These are phyloP conservation scores for Pristis pectinata DNA, from an alignment of 2,797 vertebrate species.

Conservation along the genomic window DNA sequence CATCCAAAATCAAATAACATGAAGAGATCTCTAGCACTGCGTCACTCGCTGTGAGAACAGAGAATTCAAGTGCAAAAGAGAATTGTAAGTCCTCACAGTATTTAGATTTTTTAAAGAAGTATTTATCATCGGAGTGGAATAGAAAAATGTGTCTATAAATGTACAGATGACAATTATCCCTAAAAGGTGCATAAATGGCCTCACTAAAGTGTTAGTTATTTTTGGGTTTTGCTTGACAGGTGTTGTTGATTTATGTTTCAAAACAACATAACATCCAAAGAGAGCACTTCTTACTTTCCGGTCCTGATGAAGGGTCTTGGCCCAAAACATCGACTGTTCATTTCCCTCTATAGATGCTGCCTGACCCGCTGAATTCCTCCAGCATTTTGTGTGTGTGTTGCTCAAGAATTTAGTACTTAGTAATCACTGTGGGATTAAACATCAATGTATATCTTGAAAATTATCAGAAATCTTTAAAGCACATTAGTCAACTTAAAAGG, in stretches of 20 bases:
- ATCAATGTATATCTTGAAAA: neutral
- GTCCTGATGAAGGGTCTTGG: no score
- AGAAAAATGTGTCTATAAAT: neutral
- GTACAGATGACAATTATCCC: neutral
- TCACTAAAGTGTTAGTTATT: neutral
- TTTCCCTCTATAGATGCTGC: no score
- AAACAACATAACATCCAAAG: no score
- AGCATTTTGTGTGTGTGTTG: no score
- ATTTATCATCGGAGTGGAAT: neutral
- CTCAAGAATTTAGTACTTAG: neutral
- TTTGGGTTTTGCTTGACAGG: no score
- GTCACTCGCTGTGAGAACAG: neutral
- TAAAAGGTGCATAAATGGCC: neutral
- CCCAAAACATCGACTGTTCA: no score
- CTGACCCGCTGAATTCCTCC: no score
- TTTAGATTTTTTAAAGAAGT: no score
- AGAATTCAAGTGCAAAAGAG: no score
- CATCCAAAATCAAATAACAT: neutral
- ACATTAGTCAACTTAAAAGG: neutral
- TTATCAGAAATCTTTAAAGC: neutral
- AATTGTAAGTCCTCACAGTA: no score
- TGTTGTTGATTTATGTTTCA: no score
- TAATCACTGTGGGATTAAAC: neutral
- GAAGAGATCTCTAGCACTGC: neutral
- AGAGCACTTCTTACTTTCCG: no score